These are phyloP conservation scores for Aphidoletes aphidimyza DNA, from an alignment of 2,888 invertebrate genomes.

Conservation along the genomic window DNA sequence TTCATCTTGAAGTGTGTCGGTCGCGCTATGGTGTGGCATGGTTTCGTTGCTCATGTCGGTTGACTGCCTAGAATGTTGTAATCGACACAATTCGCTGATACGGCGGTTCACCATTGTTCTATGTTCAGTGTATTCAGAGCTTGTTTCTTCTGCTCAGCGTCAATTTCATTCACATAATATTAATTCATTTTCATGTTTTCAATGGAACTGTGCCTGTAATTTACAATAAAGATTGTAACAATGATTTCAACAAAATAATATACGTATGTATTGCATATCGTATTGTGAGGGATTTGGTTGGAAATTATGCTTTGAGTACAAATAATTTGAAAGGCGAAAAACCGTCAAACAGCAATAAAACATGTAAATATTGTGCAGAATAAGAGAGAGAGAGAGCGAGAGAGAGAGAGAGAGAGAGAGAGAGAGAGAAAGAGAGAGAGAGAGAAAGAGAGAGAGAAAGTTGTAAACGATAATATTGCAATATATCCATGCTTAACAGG, in stretches of 20 bases:
- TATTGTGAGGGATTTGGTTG: neutral
- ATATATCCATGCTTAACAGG: too few relatives aligned
- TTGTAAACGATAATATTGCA: too few relatives aligned
- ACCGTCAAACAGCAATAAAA: too few relatives aligned
- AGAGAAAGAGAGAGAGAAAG: too few relatives aligned
- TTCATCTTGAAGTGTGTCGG: too few relatives aligned
- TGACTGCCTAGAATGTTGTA: neutral
- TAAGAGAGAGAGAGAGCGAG: too few relatives aligned
- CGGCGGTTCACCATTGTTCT: neutral
- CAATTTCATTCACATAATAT: slow-evolving; percentile 7
- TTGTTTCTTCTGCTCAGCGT: slow-evolving; percentile 14
- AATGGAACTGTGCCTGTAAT: slow-evolving; percentile 11
- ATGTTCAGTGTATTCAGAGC: neutral
- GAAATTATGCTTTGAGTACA: neutral
- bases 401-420: too few relatives aligned
- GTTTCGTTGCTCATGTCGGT: neutral
- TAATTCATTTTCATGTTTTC: slow-evolving; percentile 6
- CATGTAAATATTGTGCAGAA: too few relatives aligned
- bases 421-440: too few relatives aligned
- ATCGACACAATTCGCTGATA: slow-evolving; percentile 13
- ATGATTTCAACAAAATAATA: neutral
- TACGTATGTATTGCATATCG: neutral
- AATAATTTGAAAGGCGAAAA: too few relatives aligned
- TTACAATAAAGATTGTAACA: slow-evolving; percentile 9
- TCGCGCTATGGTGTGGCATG: too few relatives aligned